Base-by-base conservation (phyloP, 35 echinoderm and acorn worm species). In the Lytechinus variegatus region DNA sequence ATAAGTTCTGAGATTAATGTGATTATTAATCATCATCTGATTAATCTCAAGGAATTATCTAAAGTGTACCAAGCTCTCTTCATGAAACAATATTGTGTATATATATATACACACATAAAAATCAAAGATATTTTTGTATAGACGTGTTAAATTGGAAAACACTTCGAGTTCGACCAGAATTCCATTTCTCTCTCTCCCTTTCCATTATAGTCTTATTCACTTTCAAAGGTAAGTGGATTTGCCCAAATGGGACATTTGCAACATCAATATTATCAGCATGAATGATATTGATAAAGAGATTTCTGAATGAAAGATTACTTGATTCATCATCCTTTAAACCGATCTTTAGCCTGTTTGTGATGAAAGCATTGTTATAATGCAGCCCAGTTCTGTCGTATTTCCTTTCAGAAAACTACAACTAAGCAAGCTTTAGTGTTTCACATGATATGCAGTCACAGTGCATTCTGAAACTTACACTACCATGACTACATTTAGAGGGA, bases 21-120 rank as follows among this genome's bases (percentile, higher is more conserved):
- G 29, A 90, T 90, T 90, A 90, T 90, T 90, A 90, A 44, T 52
- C 88, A 10, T 90, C 33, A 90, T 29, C 28, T 90, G 24, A 90
- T 90, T 90, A 52, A 90, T 90, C 88, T 90, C 29, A 44, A 90
- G 28, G 28, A 54, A 90, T 90, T 54, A 54, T 54, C 28, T 44
- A 52, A 90, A 90, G 14, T 52, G 14, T 52, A 33, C 88, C 28
- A 90, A 90, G 29, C 52, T 52, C 28, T 52, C 88, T 44, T 44
- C 33, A 44, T 44, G 33, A 44, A 90, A 11, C 6, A 44, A 90
- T 14, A 90, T 12, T 52, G 88, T 52, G 27, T 44, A 12, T 21
- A 90, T 28, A 54, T 21, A 90, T 44, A 44, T 44, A 44, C 2
- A 44, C 2, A 44, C 33, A 44, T 44, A 90, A 52, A 90, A 58